Evolutionary conservation across 2,113 vertebrate genomes (phyloP), one percentile per base, ranked within the genome.

Genomic region (Neodontobutis hainanensis): DNA sequence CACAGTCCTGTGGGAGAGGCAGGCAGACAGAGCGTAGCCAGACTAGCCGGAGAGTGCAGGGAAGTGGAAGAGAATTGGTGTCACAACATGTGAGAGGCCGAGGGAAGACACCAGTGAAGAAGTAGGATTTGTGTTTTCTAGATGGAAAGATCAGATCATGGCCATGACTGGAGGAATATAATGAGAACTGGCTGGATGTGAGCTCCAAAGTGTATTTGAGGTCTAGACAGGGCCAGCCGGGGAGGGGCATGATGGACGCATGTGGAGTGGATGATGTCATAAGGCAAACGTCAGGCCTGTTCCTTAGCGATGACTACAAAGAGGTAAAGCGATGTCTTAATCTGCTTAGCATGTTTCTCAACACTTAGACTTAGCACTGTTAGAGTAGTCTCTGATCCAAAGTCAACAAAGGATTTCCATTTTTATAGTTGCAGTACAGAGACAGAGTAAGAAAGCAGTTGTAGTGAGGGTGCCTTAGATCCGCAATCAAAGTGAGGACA

Each of bases 241-340:
- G n/a, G n/a, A n/a, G n/a, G n/a, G 75, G 80, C 75, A 87, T 89
- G 82, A 83, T 77, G 87, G 93, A 93, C 80, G 71, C 66, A 83
- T 84, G 85, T 87, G 92, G 90, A 85, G 91, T 92, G 91, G 91
- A 94, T 91, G 92, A 94, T 74, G 76, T 95, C 93, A 95, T 92
- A 87, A 36, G 89, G 74, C 92, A 93, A 89, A 91, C 91, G 50
- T 93, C 91, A 63, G 61, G 59, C 44, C 84, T 93, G n/a, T 89
- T 92, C 75, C 68, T 87, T 52, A 90, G 85, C 76, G 95, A 94
- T 47, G 90, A 91, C 93, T 96, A 95, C 89, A 97, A 94, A 89
- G 94, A 96, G 95, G 96, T 97, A 96, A 95, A 92, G 16, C 48
- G 36, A 36, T 40, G 60, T 74, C 2, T n/a, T 45, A 45, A 36